phyloP scores from a whole-genome alignment of 1,140 invertebrate species.

The Bradynema listronoti region DNA sequence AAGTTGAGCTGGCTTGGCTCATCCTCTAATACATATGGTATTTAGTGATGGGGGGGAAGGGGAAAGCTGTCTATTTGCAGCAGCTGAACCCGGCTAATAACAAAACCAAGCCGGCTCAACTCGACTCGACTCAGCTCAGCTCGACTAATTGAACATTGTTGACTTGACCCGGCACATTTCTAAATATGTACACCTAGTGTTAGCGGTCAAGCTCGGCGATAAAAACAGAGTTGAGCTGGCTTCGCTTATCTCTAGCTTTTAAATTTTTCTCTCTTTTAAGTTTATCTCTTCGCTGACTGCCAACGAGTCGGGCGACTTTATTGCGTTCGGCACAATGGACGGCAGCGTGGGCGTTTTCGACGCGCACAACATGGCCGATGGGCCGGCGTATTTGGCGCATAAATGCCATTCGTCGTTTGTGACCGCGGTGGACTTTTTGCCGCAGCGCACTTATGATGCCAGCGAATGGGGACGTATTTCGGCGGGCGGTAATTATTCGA shows the following conservation, averaged over 20 bases:
- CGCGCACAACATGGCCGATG: conserved; percentile 13
- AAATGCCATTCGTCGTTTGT: conserved; percentile 25
- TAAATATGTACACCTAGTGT: no score
- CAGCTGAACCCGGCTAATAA: no score
- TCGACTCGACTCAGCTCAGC: no score
- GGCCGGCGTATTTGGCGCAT: background rate
- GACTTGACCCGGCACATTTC: conserved; percentile 11
- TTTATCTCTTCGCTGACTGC: conserved; percentile 15
- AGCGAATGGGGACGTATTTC: conserved; percentile 19
- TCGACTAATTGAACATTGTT: no score
- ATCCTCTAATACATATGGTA: no score
- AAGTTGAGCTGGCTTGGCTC: no score
- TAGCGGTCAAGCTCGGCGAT: no score
- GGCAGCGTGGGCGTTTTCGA: conserved; percentile 24
- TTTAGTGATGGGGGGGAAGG: no score
- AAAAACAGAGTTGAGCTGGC: no score
- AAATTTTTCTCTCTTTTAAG: conserved; percentile 13
- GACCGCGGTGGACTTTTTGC: conserved; percentile 25
- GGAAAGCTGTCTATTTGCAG: no score
- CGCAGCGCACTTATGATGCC: conserved; percentile 20
- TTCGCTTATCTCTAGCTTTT: no score
- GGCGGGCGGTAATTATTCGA: background rate
- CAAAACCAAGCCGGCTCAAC: no score
- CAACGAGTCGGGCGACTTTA: conserved; percentile 28
- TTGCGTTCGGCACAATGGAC: conserved; percentile 27